These are phyloP conservation scores for Cyclopterus lumpus DNA, from an alignment of 2,797 vertebrate genomes.

Conservation along the genomic window DNA sequence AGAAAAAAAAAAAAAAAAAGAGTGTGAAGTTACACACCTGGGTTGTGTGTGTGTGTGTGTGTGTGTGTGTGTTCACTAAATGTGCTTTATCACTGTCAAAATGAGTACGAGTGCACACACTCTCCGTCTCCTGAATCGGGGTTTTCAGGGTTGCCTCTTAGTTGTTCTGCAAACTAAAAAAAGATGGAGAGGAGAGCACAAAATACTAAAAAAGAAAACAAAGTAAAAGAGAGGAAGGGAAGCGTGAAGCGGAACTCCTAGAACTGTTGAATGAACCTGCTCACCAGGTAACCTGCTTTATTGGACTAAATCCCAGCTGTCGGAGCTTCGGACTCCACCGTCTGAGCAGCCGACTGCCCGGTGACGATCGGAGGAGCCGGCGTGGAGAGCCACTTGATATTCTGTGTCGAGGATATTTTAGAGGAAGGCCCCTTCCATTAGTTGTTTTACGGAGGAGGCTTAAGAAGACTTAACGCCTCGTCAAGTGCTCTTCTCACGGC, in stretches of 20 bases:
- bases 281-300: constrained; percentile 18
- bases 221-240: background rate
- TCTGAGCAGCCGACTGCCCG: constrained; percentile 29
- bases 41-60: constrained; percentile 1
- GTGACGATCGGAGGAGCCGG: constrained; percentile 2
- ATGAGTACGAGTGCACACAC: constrained; percentile 14
- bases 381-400: constrained; percentile 42
- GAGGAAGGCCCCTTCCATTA: constrained; percentile 42
- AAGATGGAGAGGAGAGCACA: constrained; percentile 16
- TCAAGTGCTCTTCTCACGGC: constrained; percentile 72
- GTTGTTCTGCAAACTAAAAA: constrained; percentile 43
- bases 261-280: constrained; percentile 50
- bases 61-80: constrained; percentile 5
- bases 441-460: constrained; percentile 59
- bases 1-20: constrained; percentile 14
- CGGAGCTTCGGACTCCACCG: constrained; percentile 24
- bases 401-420: constrained; percentile 19
- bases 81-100: constrained; percentile 52
- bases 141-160: constrained; percentile 35
- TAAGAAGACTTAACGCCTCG: constrained; percentile 64
- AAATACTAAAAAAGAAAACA: background rate
- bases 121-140: constrained; percentile 14
- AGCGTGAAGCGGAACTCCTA: constrained; percentile 38
- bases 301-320: constrained; percentile 28
- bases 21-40: constrained; percentile 59